Evolutionary conservation across 92 coral and sea anemone species (phyloP), one percentile per base, ranked within the genome.

Genomic region (Phenganax stokvisi): DNA sequence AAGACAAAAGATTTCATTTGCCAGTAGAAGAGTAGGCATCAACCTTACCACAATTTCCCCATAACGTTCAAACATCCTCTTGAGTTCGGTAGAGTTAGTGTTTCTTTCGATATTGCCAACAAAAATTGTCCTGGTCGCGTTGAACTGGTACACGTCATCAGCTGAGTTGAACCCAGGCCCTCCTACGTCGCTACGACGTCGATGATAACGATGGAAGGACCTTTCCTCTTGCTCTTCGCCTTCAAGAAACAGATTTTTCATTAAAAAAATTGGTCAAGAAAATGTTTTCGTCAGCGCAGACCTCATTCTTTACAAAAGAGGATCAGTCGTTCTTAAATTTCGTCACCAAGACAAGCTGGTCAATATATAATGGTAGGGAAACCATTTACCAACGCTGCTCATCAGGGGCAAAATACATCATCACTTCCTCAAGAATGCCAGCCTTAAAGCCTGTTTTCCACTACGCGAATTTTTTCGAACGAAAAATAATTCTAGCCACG

Each of bases 91-190:
- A 54, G 82, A 88, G 3, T 92, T 89, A 0, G 98, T 92, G 10
- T 90, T 84, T 86, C 92, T 94, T 72, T 94, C 98, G 68, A 94
- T 92, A 86, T 94, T 94, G 17, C 98, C 98, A 44, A 94, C 98
- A 89, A 94, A 94, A 15, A 94, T 89, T 20, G 98, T 94, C 70
- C 98, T 86, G 29, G 98, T 91, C 54, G 97, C 93, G 27, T 89
- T 91, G 10, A 96, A 93, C 68, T 91, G 91, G 81, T 87, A 94
- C 3, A 92, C 97, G 17, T 94, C 92, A 30, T 94, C 96, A 6
- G 84, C 78, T 10, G 60, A 51, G 10, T 77, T 83, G 55, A 61
- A 78, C 7, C 71, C 65, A 51, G 83, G 31, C 52, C 78, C 71
- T 3, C 90, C 92, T 9, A 75, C 79, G 27, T 80, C 90, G 67